Evolutionary conservation across 2,113 vertebrate genomes (phyloP).

Genomic region (Vombatus ursinus): DNA sequence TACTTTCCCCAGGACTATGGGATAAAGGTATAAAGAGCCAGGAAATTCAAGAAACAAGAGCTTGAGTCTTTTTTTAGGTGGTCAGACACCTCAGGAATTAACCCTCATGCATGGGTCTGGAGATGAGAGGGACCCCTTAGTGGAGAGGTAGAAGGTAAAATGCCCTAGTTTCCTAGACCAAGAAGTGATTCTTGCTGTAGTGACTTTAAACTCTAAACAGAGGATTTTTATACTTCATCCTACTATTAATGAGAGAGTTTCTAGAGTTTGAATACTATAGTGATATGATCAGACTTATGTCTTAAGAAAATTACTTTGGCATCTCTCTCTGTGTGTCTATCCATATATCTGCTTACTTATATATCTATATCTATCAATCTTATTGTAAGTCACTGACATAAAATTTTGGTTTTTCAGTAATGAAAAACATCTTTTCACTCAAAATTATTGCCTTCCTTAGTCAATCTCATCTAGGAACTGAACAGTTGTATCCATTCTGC

Average conservation of each 20-base stretch:
- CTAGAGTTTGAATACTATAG: not conserved
- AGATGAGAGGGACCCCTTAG: not conserved
- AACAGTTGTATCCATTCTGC: not conserved
- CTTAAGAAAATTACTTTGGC: not conserved
- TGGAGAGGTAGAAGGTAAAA: not conserved
- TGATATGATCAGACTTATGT: not conserved
- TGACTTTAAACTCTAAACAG: not conserved
- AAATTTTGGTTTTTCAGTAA: not conserved
- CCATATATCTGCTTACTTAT: not conserved
- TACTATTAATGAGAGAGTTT: not conserved
- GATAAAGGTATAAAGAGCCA: not conserved
- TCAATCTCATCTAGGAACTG: not conserved
- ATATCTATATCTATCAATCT: not conserved
- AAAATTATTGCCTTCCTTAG: not conserved
- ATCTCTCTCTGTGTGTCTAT: not conserved
- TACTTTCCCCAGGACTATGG: not conserved
- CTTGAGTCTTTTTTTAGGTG: not conserved
- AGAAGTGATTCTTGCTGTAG: not conserved
- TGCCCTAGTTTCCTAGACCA: not conserved
- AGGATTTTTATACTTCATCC: not conserved
- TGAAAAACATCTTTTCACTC: not conserved
- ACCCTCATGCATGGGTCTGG: not conserved
- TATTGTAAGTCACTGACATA: not conserved
- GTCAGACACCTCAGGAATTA: not conserved
- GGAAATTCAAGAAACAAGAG: not conserved